Evolutionary conservation across 2,888 invertebrate species (phyloP), one percentile per base, ranked within the genome.

Genomic region (Stenichneumon culpator): DNA sequence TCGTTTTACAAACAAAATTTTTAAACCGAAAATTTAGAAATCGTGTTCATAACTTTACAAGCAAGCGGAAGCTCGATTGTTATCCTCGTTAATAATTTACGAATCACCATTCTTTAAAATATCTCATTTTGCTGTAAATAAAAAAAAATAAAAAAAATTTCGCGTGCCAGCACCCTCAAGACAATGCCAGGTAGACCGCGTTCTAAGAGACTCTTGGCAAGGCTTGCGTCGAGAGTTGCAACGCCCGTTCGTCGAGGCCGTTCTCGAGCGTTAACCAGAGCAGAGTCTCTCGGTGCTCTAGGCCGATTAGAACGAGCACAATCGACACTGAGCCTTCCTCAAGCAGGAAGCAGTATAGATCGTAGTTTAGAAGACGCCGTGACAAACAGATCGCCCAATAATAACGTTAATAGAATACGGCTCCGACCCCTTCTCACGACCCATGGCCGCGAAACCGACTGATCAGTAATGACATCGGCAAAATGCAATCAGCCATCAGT

Each of bases 151-250:
- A n/a, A n/a, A n/a, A n/a, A n/a, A n/a, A n/a, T n/a, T n/a, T n/a
- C n/a, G n/a, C n/a, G 22, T 2, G 60, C 60, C 60, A 14, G 28
- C 60, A 60, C 9, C 11, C 14, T 11, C 28, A 25, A 44, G 67
- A 19, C 39, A 19, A 68, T 68, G 67, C 19, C 39, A 11, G 36
- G 19, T 19, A 39, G 67, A 68, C n/a, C 39, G 67, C 67, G 44
- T 1, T 68, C 67, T 3, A n/a, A 19, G 7, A 68, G 44, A 44
- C 44, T 44, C 67, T n/a, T 47, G 36, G 39, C 68, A n/a, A 44
- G 39, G 3, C 25, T 22, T 22, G 22, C 68, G 14, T 44, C 67
- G 67, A n/a, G 19, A 19, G 19, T 36, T 7, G 19, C 32, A 16
- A 19, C 68, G 14, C 36, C 68, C 68, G 22, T 14, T 14, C 68